These are phyloP conservation scores for Conger conger DNA, from an alignment of 2,113 vertebrate genomes.

Conservation along the genomic window DNA sequence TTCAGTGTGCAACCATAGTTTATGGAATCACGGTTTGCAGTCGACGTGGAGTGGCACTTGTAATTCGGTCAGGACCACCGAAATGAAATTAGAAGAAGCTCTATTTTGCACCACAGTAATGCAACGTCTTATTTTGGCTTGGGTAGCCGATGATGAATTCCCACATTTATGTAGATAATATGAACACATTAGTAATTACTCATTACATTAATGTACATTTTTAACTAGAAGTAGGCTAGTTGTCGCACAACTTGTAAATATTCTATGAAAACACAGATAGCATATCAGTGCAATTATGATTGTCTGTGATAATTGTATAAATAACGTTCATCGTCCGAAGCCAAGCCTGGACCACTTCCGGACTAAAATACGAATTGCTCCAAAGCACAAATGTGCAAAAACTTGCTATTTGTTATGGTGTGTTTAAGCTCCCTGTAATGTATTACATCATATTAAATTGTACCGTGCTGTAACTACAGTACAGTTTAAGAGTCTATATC, in stretches of 20 bases:
- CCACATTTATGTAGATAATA: not conserved
- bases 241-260: not conserved
- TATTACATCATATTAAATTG: too few relatives aligned
- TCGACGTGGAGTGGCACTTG: not conserved
- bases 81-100: not conserved
- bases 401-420: too few relatives aligned
- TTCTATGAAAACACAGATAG: not conserved
- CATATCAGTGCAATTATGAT: not conserved
- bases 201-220: not conserved
- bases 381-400: not conserved
- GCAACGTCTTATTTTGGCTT: not conserved
- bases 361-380: too few relatives aligned
- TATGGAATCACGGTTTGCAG: not conserved
- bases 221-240: not conserved
- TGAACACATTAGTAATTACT: not conserved
- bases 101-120: not conserved
- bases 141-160: not conserved
- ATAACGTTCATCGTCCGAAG: too few relatives aligned
- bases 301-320: not conserved
- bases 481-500: too few relatives aligned
- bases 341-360: too few relatives aligned
- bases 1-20: conserved; percentile 19
- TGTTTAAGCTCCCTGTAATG: too few relatives aligned
- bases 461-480: too few relatives aligned
- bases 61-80: not conserved